A percentile compares a stretch with the other conserved stretches of the same genome.
These are phyloP conservation scores for Rhizomys pruinosus DNA, from an alignment of 2,113 vertebrate genomes.

Conservation along the genomic window DNA sequence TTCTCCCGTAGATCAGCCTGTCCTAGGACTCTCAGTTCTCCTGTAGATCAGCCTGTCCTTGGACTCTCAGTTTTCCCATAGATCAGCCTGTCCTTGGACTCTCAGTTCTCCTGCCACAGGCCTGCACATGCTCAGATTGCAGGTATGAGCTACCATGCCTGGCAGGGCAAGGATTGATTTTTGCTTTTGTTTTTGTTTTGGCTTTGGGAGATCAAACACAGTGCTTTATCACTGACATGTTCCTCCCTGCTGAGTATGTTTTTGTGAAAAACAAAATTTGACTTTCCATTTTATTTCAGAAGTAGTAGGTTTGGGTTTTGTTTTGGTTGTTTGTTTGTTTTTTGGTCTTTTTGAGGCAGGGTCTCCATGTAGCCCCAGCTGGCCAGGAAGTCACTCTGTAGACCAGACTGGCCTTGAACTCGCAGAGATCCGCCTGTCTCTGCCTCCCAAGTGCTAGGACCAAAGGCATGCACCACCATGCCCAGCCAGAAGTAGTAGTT, in stretches of 20 bases:
- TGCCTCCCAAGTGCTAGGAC: too few relatives aligned
- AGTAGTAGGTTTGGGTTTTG: background rate
- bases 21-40: too few relatives aligned
- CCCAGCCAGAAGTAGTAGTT: background rate
- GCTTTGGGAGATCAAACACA: background rate
- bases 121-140: background rate
- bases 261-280: slow-evolving; percentile 48
- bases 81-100: background rate
- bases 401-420: too few relatives aligned
- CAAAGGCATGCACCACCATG: too few relatives aligned
- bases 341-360: too few relatives aligned
- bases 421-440: too few relatives aligned
- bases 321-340: too few relatives aligned
- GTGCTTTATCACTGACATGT: too few relatives aligned
- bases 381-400: too few relatives aligned
- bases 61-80: background rate
- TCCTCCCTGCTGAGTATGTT: background rate
- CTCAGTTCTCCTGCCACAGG: background rate
- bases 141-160: background rate
- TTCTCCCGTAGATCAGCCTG: too few relatives aligned
- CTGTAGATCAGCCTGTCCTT: background rate
- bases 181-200: background rate
- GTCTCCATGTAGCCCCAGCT: too few relatives aligned
- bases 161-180: background rate
- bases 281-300: slow-evolving; percentile 25